Evolutionary conservation across 35 echinoderm and acorn worm species (phyloP).

Genomic region (Diadema setosum): DNA sequence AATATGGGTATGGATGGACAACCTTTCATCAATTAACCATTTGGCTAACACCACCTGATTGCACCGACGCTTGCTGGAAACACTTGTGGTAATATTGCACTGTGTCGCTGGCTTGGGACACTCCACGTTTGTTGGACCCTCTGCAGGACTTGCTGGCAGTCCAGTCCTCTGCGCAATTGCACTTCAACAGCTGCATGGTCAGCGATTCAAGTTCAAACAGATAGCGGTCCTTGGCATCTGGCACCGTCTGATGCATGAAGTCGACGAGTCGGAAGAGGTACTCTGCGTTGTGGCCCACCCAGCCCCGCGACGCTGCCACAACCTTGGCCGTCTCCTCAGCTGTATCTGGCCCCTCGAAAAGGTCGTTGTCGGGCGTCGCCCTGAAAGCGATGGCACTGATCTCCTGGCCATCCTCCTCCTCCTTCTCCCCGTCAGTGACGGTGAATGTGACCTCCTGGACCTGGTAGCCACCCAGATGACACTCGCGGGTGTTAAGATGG

Average conservation of each 20-base stretch:
- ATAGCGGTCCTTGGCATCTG: conserved; percentile 64
- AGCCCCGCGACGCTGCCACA: conserved; percentile 38
- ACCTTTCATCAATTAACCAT: too few relatives aligned
- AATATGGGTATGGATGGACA: too few relatives aligned
- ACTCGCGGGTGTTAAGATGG: conserved; percentile 68
- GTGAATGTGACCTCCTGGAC: conserved; percentile 21
- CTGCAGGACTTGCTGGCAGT: not conserved
- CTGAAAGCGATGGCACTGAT: conserved; percentile 14
- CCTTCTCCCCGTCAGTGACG: conserved; percentile 1
- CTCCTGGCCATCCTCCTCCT: conserved; percentile 4
- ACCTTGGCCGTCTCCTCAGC: conserved; percentile 31
- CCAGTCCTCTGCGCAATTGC: not conserved
- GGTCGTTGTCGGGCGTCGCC: conserved; percentile 52
- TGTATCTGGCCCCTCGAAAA: conserved; percentile 56
- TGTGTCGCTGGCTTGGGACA: not conserved
- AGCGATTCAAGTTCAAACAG: conserved; percentile 40
- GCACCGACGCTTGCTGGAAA: not conserved
- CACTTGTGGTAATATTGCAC: not conserved
- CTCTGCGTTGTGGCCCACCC: conserved; percentile 57
- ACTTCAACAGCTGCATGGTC: conserved; percentile 16
- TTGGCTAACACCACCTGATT: too few relatives aligned
- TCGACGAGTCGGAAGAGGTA: conserved; percentile 72
- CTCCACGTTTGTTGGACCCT: not conserved
- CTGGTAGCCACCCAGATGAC: conserved; percentile 53
- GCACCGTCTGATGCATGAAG: conserved; percentile 56